These are phyloP conservation scores for Danionella cerebrum DNA, from an alignment of 2,113 vertebrate genomes.

Conservation along the genomic window DNA sequence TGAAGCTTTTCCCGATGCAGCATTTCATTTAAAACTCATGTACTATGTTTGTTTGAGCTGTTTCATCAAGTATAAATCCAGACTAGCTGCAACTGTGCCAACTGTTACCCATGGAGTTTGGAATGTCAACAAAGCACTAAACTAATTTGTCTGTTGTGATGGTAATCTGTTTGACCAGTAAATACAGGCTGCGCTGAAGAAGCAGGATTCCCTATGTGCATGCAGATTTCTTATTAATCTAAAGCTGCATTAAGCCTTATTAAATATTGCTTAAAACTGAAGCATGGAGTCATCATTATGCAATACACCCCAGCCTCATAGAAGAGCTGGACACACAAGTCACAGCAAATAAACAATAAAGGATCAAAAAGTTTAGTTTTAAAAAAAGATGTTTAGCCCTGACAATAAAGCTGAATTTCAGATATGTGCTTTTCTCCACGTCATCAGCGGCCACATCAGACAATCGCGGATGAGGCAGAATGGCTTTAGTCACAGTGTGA, in stretches of 20 bases:
- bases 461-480: neutral
- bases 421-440: neutral
- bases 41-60: neutral
- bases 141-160: slow-evolving; percentile 42
- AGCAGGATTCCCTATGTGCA: slow-evolving; percentile 40
- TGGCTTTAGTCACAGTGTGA: slow-evolving; percentile 22
- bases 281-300: slow-evolving; percentile 21
- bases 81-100: slow-evolving; percentile 1
- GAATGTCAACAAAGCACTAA: slow-evolving; percentile 41
- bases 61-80: slow-evolving; percentile 12
- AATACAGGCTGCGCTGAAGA: slow-evolving; percentile 40
- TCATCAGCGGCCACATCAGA: neutral
- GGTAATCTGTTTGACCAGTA: slow-evolving; percentile 41
- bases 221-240: slow-evolving; percentile 47
- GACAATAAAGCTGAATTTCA: neutral
- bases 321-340: slow-evolving; percentile 9
- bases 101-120: slow-evolving; percentile 15
- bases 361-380: no score
- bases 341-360: no score
- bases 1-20: neutral
- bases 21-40: slow-evolving; percentile 25
- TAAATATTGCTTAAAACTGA: slow-evolving; percentile 45
- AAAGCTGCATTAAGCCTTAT: slow-evolving; percentile 52
- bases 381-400: no score
- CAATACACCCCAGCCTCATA: slow-evolving; percentile 5